Evolutionary conservation across 2,888 invertebrate genomes (phyloP).

Genomic region (Scrobipalpa costella): DNA sequence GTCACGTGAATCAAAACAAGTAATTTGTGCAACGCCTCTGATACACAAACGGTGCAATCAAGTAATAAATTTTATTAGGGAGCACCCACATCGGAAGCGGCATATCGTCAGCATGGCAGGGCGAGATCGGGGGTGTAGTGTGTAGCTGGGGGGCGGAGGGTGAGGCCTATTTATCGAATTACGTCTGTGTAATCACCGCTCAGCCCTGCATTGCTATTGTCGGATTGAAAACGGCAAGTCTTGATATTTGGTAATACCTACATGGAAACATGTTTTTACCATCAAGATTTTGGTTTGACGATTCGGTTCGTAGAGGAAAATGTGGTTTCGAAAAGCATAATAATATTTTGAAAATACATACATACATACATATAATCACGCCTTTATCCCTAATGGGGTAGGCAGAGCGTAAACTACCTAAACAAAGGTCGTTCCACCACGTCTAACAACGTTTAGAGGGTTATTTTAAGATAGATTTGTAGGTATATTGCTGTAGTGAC

Average conservation of each 20-base stretch:
- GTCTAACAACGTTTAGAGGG: too few relatives aligned
- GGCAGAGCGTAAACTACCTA: too few relatives aligned
- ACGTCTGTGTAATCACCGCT: constrained; percentile 70
- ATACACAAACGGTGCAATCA: constrained; percentile 68
- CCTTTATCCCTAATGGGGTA: too few relatives aligned
- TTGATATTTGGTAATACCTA: constrained; percentile 42
- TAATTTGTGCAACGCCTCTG: constrained; percentile 36
- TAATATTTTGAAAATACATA: too few relatives aligned
- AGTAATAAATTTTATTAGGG: constrained; percentile 64
- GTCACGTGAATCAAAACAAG: constrained; percentile 31
- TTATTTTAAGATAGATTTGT: too few relatives aligned
- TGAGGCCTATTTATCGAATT: constrained; percentile 70
- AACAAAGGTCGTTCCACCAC: too few relatives aligned
- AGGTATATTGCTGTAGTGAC: too few relatives aligned
- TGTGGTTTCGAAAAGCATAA: too few relatives aligned
- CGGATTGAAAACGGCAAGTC: constrained; percentile 28
- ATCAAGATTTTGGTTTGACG: too few relatives aligned
- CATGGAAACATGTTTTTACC: neutral
- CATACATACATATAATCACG: too few relatives aligned
- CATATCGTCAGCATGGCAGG: neutral
- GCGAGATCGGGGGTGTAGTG: constrained; percentile 38
- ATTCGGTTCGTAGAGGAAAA: too few relatives aligned
- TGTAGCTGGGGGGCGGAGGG: constrained; percentile 36
- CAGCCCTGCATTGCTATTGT: constrained; percentile 51
- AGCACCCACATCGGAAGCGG: constrained; percentile 19